These are phyloP conservation scores for Frankliniella intonsa DNA, from an alignment of 2,888 invertebrate species.

Conservation along the genomic window DNA sequence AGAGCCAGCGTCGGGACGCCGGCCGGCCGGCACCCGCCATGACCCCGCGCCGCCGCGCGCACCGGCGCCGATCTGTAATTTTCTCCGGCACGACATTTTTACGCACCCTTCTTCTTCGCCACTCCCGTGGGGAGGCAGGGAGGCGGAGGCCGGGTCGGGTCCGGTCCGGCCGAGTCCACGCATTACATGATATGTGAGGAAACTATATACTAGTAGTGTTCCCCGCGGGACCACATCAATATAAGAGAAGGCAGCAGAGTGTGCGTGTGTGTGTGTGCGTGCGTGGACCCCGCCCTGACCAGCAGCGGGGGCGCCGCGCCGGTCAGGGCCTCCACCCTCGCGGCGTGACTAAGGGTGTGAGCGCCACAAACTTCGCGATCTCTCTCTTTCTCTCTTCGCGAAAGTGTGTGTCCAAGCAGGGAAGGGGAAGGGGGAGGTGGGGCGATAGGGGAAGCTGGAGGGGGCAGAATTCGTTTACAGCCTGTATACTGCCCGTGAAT, in stretches of 20 bases:
- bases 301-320: background rate
- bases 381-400: too few relatives aligned
- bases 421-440: too few relatives aligned
- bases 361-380: background rate
- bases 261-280: background rate
- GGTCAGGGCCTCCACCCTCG: background rate
- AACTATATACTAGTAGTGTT: constrained; percentile 15
- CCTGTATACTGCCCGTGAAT: too few relatives aligned
- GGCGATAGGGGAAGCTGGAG: too few relatives aligned
- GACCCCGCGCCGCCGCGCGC: background rate
- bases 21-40: background rate
- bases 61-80: background rate
- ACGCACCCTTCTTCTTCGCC: background rate
- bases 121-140: too few relatives aligned
- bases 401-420: too few relatives aligned
- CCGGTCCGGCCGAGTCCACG: background rate
- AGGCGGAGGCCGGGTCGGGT: too few relatives aligned
- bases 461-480: too few relatives aligned
- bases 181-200: constrained; percentile 26
- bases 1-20: background rate
- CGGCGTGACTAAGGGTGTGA: background rate
- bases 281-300: background rate
- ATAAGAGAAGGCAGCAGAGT: background rate
- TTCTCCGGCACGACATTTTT: constrained; percentile 8
- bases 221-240: constrained; percentile 21